Conservation (phyloP, 2,888 invertebrate genomes). For the Arrhopalites spinosus region DNA sequence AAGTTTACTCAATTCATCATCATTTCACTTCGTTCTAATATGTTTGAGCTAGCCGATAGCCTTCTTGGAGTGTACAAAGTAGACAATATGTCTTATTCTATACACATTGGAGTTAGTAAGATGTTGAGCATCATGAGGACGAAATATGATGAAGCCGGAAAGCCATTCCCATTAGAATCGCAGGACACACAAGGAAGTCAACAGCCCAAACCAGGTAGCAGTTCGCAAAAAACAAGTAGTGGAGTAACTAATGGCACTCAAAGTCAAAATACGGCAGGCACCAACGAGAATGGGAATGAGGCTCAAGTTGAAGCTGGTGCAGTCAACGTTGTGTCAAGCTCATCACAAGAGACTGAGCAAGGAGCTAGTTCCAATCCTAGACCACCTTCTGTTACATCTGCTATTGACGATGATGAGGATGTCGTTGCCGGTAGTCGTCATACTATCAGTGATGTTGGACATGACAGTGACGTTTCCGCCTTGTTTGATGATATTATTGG, state of each 20-base stretch:
- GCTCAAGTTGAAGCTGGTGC: background rate
- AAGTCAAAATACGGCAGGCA: background rate
- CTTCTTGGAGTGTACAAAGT: constrained; percentile 96
- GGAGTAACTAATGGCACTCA: background rate
- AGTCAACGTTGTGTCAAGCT: background rate
- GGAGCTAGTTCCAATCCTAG: background rate
- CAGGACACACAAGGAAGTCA: background rate
- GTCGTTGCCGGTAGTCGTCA: background rate
- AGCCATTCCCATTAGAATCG: constrained; percentile 11
- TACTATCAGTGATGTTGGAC: too few species aligned
- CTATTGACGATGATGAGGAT: background rate
- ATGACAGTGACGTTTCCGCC: background rate
- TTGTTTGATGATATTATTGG: background rate
- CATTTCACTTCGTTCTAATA: constrained; percentile 93
- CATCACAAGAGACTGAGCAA: background rate
- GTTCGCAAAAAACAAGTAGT: background rate
- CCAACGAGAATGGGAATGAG: background rate
- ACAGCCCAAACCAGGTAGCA: background rate
- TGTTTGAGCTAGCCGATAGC: constrained; percentile 93
- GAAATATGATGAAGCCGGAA: constrained; percentile 17
- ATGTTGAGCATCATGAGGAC: constrained; percentile 30
- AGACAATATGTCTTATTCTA: constrained; percentile 64
- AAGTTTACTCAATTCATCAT: constrained; percentile 98
- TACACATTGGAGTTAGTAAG: constrained; percentile 51
- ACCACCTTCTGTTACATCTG: background rate